These are phyloP conservation scores for Yponomeuta malinellus DNA, from an alignment of 2,888 invertebrate genomes.

Conservation along the genomic window DNA sequence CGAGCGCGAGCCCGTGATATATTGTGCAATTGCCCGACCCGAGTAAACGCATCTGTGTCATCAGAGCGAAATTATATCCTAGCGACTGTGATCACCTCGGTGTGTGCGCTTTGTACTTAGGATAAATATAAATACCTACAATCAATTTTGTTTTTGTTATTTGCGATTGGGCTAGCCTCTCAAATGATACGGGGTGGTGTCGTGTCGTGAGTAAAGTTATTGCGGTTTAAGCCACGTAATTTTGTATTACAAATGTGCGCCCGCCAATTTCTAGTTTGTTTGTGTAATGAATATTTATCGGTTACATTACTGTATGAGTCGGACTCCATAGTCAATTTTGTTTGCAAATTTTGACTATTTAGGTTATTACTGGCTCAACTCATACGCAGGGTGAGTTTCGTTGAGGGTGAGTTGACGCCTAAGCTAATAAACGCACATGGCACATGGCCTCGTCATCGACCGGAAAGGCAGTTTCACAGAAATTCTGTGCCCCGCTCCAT, in stretches of 20 bases:
- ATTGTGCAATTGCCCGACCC: conserved; percentile 54
- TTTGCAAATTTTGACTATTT: background rate
- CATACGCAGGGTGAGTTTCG: too few species aligned
- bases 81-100: conserved; percentile 32
- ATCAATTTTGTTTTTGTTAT: conserved; percentile 38
- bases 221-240: conserved; percentile 6
- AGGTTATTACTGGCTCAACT: background rate
- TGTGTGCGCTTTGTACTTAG: conserved; percentile 51
- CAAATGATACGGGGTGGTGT: conserved; percentile 54
- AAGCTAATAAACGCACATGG: too few species aligned
- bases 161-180: conserved; percentile 48
- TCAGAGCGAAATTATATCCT: conserved; percentile 67
- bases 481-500: too few species aligned
- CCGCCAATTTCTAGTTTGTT: background rate
- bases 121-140: conserved; percentile 9
- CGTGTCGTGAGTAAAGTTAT: conserved; percentile 7
- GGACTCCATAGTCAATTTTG: background rate
- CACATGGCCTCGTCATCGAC: too few species aligned
- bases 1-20: conserved; percentile 64
- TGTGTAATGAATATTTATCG: background rate
- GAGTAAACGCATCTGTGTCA: conserved; percentile 49
- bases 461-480: too few species aligned
- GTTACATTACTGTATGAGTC: background rate
- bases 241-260: background rate
- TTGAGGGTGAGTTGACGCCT: too few species aligned